phyloP scores from a whole-genome alignment of 64 coral and sea anemone species.

The Montipora foliosa region DNA sequence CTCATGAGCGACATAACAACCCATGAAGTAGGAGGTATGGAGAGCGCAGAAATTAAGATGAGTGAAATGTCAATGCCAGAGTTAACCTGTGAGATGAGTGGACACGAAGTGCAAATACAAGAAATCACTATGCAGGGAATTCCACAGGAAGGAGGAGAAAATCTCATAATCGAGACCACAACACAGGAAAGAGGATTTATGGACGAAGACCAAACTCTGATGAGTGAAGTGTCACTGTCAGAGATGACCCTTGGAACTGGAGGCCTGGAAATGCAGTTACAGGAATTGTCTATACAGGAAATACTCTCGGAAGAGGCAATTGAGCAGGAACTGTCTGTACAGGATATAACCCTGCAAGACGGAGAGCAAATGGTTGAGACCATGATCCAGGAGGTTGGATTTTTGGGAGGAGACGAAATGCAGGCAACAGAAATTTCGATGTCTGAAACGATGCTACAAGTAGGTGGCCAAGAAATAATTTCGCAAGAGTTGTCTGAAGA shows the following conservation, averaged over 20 bases:
- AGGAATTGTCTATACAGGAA: neutral
- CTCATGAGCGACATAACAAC: neutral
- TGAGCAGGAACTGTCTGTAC: neutral
- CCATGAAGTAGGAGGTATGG: neutral
- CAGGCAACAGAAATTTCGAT: neutral
- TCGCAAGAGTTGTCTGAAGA: neutral
- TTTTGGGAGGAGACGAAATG: neutral
- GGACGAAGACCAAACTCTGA: neutral
- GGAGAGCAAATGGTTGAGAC: neutral
- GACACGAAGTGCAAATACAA: neutral
- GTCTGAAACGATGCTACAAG: neutral
- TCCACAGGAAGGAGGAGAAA: neutral
- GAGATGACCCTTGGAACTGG: neutral
- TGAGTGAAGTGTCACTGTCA: neutral
- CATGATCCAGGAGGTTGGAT: neutral
- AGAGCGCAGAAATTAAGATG: neutral
- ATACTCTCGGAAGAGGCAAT: neutral
- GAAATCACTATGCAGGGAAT: conserved; percentile 1
- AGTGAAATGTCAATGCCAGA: conserved; percentile 4
- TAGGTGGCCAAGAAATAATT: too few relatives aligned
- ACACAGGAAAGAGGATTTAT: neutral
- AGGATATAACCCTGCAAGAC: neutral
- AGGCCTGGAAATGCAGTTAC: neutral
- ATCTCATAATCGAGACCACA: neutral
- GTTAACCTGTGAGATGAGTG: conserved; percentile 11